Conservation (phyloP, 2,113 vertebrate species). For the Onychostoma macrolepis region DNA sequence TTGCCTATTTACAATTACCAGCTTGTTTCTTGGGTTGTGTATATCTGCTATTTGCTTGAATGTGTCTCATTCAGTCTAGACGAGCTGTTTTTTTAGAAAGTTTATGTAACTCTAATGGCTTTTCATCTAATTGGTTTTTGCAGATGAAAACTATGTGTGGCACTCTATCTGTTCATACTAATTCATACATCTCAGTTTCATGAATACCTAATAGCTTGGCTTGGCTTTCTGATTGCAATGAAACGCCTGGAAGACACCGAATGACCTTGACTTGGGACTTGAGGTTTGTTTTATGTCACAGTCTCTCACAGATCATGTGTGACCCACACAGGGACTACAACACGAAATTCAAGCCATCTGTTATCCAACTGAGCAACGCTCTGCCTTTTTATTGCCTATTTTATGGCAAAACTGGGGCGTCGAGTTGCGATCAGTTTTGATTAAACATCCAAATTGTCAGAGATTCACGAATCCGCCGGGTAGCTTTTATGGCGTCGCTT, state of each 20-base stretch:
- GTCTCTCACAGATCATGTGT: conserved; percentile 30
- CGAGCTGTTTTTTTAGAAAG: background rate
- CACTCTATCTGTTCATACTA: background rate
- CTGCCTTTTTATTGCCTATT: conserved; percentile 17
- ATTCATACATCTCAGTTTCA: background rate
- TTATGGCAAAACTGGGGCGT: conserved; percentile 20
- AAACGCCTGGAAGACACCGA: background rate
- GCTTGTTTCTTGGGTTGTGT: background rate
- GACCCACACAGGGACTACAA: conserved; percentile 17
- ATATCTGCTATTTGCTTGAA: background rate
- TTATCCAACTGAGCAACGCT: background rate
- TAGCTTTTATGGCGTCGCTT: background rate
- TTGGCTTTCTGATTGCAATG: background rate
- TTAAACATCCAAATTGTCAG: conserved; percentile 24
- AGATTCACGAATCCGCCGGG: background rate
- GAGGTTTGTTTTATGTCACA: conserved; percentile 16
- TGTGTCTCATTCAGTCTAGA: background rate
- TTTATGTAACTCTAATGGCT: background rate
- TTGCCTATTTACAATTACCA: background rate
- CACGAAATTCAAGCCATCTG: conserved; percentile 32
- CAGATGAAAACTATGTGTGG: background rate
- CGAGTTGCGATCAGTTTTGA: conserved; percentile 25
- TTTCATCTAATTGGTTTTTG: background rate
- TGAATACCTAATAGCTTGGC: background rate
- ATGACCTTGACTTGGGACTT: conserved; percentile 22